Evolutionary conservation across 2,888 invertebrate species (phyloP).

Genomic region (Oligia latruncula): DNA sequence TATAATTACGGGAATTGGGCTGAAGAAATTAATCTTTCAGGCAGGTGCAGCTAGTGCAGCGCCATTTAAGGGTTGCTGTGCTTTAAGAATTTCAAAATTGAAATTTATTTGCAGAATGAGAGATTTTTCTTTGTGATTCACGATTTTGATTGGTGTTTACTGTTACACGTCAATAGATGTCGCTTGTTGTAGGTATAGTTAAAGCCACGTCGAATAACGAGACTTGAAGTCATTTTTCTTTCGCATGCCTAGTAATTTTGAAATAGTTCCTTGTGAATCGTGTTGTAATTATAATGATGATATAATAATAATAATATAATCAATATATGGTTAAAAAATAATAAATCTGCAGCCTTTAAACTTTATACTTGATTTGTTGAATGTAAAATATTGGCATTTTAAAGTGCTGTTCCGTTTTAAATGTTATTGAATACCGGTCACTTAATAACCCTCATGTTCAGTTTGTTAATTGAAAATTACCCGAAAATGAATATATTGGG

Average conservation of each 20-base stretch:
- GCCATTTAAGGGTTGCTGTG: not conserved
- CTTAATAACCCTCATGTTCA: too few relatives aligned
- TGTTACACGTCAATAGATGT: constrained; percentile 25
- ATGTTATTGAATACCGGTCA: too few relatives aligned
- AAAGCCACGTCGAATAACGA: not conserved
- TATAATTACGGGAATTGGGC: not conserved
- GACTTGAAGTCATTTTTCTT: not conserved
- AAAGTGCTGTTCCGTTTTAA: too few relatives aligned
- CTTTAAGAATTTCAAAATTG: too few relatives aligned
- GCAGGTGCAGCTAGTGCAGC: not conserved
- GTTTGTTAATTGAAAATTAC: too few relatives aligned
- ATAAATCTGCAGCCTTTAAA: too few relatives aligned
- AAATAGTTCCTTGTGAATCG: not conserved
- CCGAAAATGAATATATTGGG: too few relatives aligned
- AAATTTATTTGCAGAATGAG: not conserved
- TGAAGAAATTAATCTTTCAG: not conserved
- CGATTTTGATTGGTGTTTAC: not conserved
- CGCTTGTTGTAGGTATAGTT: not conserved
- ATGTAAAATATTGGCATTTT: too few relatives aligned
- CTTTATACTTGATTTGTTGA: too few relatives aligned
- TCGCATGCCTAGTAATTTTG: not conserved
- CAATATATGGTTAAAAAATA: too few relatives aligned
- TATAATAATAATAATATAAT: too few relatives aligned
- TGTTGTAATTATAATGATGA: too few relatives aligned
- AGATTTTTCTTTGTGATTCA: not conserved